Evolutionary conservation across 2,888 invertebrate species (phyloP), one percentile per base, ranked within the genome.

Genomic region (Drosophila falleni): DNA sequence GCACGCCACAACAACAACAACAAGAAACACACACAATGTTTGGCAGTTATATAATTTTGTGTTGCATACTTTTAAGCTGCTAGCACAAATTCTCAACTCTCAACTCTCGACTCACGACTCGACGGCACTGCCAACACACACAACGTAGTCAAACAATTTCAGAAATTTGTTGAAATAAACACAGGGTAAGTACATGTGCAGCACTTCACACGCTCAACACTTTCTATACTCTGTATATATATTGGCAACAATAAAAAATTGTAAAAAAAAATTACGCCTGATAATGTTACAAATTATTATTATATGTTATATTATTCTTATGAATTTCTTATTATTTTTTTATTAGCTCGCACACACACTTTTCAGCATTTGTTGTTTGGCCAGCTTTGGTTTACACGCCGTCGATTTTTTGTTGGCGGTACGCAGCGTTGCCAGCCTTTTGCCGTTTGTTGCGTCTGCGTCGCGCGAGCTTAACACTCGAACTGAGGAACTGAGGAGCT

Each of bases 391-490:
- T 62, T 54, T 39, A 46, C 44, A 59, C 37, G 42, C 37, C 31
- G 42, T 59, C 50, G 42, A 39, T 50, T 47, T 50, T 47, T 46
- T n/a, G 26, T 42, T 41, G 50, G 56, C 63, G 63, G 49, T 63
- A 49, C 63, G 56, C 63, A 72, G 70, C 67, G 74, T 71, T 80
- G 78, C 72, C 76, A 79, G 81, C 77, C 74, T 69, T 69, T 51
- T 75, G 61, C 59, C 65, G 78, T 54, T 69, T 65, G n/a, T 78
- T 59, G 78, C 77, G 72, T 78, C 72, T 76, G 77, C 81, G 71
- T 74, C 76, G 81, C 89, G 76, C 87, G 84, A 87, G 87, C 89
- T 84, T 53, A 80, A 73, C 80, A 77, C 86, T 87, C 84, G 78
- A 84, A 87, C 89, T 89, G 79, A 78, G 73, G n/a, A n/a, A n/a